phyloP scores from a whole-genome alignment of 2,888 invertebrate genomes.

The Hypolimnas misippus region DNA sequence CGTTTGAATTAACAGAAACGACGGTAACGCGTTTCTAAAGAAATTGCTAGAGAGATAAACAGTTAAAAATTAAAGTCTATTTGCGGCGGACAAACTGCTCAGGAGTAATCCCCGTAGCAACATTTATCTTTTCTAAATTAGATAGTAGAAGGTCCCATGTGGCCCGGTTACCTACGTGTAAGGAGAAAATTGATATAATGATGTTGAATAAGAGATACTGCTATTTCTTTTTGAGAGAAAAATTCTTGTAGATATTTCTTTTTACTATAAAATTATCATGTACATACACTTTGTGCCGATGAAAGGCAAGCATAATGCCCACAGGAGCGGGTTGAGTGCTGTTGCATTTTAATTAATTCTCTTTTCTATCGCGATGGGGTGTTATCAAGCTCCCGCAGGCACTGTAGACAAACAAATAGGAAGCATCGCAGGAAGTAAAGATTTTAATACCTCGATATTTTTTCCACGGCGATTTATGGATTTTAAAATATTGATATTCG shows the following conservation, averaged over 20 bases:
- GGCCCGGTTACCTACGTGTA: slow-evolving; percentile 36
- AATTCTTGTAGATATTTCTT: slow-evolving; percentile 30
- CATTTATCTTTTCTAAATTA: slow-evolving; percentile 43
- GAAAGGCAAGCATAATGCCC: slow-evolving; percentile 62
- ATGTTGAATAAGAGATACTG: slow-evolving; percentile 38
- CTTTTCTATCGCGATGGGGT: slow-evolving; percentile 80
- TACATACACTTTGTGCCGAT: slow-evolving; percentile 50
- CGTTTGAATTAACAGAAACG: slow-evolving; percentile 48
- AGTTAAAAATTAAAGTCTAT: slow-evolving; percentile 43
- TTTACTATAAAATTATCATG: slow-evolving; percentile 57
- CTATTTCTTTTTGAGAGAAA: slow-evolving; percentile 27
- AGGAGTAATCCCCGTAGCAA: slow-evolving; percentile 40
- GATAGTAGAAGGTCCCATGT: slow-evolving; percentile 39
- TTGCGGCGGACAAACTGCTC: slow-evolving; percentile 37
- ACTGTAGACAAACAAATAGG: slow-evolving; percentile 73
- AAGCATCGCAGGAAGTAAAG: slow-evolving; percentile 62
- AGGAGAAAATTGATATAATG: slow-evolving; percentile 41
- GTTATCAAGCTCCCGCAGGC: slow-evolving; percentile 77
- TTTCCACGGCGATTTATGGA: slow-evolving; percentile 39
- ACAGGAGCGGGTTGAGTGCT: slow-evolving; percentile 76
- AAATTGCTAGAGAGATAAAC: slow-evolving; percentile 39
- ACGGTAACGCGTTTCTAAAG: slow-evolving; percentile 35
- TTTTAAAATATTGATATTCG: slow-evolving; percentile 16
- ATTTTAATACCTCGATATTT: slow-evolving; percentile 69
- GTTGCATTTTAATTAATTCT: slow-evolving; percentile 83